phyloP scores from a whole-genome alignment of 2,888 invertebrate genomes.

The Andrena camellia region DNA sequence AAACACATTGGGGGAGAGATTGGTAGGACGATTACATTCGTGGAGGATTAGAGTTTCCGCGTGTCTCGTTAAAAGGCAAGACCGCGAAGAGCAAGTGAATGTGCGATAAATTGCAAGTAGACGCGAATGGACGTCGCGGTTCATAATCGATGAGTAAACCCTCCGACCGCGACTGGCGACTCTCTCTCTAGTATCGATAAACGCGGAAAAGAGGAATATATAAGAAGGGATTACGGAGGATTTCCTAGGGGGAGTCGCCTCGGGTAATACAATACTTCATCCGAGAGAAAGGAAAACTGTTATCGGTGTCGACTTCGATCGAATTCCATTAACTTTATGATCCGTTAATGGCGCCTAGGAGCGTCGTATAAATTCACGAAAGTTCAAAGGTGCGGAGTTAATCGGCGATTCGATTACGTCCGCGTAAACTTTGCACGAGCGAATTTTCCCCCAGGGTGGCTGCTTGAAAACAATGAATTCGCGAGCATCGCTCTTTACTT shows the following conservation, averaged over 20 bases:
- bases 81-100: background rate
- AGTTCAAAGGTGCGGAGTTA: slow-evolving; percentile 34
- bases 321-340: slow-evolving; percentile 49
- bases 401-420: slow-evolving; percentile 4
- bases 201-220: background rate
- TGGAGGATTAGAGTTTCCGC: no score
- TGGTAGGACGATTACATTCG: slow-evolving; percentile 1
- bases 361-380: slow-evolving; percentile 22
- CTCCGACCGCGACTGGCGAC: background rate
- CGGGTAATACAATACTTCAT: background rate
- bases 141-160: slow-evolving; percentile 10
- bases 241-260: no score
- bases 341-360: slow-evolving; percentile 22
- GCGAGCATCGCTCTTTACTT: background rate
- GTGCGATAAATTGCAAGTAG: slow-evolving; percentile 41
- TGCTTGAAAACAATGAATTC: background rate
- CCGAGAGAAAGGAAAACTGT: background rate
- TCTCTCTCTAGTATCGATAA: background rate
- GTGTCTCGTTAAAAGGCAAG: no score
- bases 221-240: background rate
- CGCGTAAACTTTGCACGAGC: background rate
- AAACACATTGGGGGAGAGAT: background rate
- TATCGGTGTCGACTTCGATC: slow-evolving; percentile 19
- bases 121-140: slow-evolving; percentile 31
- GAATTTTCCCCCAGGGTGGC: background rate